Conservation (phyloP, 2,888 invertebrate species). For the Vesta saturnalis region DNA sequence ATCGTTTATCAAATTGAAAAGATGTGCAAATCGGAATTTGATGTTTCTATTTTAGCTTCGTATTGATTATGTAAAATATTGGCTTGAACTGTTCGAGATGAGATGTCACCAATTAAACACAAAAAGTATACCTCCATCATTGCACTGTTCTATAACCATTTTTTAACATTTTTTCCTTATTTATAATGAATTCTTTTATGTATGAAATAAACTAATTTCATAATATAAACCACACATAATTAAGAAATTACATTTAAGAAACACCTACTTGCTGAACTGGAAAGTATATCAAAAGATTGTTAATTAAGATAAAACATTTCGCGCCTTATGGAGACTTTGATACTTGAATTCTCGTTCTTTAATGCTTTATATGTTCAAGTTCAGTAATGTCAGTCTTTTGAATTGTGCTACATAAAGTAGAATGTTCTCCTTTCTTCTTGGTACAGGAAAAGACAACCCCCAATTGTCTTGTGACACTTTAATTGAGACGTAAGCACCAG, state of each 20-base stretch:
- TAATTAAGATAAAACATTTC: constrained; percentile 49
- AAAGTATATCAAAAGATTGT: constrained; percentile 45
- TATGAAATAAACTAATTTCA: constrained; percentile 24
- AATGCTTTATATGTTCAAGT: constrained; percentile 20
- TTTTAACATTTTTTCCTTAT: too few relatives aligned
- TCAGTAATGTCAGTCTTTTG: not conserved
- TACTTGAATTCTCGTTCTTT: constrained; percentile 39
- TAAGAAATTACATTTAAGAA: constrained; percentile 31
- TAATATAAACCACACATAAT: constrained; percentile 25
- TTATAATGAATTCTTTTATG: too few relatives aligned
- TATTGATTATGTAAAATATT: too few relatives aligned
- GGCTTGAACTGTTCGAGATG: too few relatives aligned
- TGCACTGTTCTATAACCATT: too few relatives aligned
- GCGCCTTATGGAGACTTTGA: constrained; percentile 41
- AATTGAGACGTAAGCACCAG: constrained; percentile 22
- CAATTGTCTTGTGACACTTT: constrained; percentile 18
- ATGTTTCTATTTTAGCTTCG: too few relatives aligned
- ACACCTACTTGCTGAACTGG: constrained; percentile 33
- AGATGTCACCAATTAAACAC: too few relatives aligned
- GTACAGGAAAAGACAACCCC: constrained; percentile 5
- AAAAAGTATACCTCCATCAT: too few relatives aligned
- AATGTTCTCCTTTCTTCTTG: not conserved
- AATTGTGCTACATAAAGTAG: not conserved
- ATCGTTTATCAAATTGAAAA: too few relatives aligned
- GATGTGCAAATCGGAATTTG: too few relatives aligned